Evolutionary conservation across 2,797 vertebrate genomes (phyloP), one percentile per base, ranked within the genome.

Genomic region (Bradypodion pumilum): DNA sequence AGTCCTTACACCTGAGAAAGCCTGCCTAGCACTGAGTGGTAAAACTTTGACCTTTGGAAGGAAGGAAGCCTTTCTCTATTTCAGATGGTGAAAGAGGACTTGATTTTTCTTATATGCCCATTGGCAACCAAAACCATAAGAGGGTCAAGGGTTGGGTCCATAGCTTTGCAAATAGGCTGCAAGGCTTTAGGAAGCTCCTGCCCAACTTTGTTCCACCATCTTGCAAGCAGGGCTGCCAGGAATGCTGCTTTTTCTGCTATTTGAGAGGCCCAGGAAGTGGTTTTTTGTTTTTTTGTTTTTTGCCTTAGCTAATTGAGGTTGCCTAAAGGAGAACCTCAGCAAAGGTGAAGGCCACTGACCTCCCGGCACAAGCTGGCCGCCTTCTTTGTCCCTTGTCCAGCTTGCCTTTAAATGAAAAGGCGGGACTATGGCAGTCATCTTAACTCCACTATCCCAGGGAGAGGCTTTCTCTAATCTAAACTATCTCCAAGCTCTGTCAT

Each of bases 321-420:
- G 87, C 80, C 86, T 91, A 83, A 88, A 90, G 83, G 85, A 83
- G 88, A 77, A 74, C 77, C 86, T 89, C 81, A 73, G 69, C 80
- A 90, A 85, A 76, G 80, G 88, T 85, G 83, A 83, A 85, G 88
- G 78, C 68, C 84, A 74, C 60, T 89, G 89, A 85, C 80, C 89
- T 87, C 82, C 81, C 72, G 82, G 35, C 21, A 62, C 75, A 2
- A 9, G 52, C 74, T 15, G 78, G 74, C 40, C 78, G 84, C 7
- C 56, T 2, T 1, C 19, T 79, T 32, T 81, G 81, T 79, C 86
- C 74, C 65, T 85, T 73, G 85, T 56, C 74, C 49, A 91, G 56
- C 74, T 72, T 9, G 65, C 76, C 87, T 69, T 69, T 82, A 49
- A 76, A 86, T 88, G 42, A 88, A 85, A 65, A 81, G 62, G 8